A percentile compares a stretch with the other conserved stretches of the same genome.
Conservation (phyloP, 2,888 invertebrate genomes). For the Phaedon cochleariae region DNA sequence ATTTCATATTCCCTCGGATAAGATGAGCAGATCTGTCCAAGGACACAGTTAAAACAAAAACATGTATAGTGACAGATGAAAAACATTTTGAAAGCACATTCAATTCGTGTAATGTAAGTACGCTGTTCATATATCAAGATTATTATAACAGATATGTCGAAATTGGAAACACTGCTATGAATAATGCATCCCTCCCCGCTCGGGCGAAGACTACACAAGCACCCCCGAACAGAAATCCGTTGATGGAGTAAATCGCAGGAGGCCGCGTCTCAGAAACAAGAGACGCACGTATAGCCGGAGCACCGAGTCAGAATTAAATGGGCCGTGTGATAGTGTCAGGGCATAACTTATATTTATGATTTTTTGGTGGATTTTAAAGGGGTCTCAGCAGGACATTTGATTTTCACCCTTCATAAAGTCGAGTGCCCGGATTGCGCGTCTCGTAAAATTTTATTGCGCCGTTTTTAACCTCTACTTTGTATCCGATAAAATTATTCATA, state of each 20-base stretch:
- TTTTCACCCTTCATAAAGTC: slow-evolving; percentile 23
- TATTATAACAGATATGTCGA: slow-evolving; percentile 33
- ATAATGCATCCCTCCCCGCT: slow-evolving; percentile 29
- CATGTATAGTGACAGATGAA: background rate
- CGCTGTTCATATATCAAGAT: slow-evolving; percentile 33
- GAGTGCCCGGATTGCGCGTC: background rate
- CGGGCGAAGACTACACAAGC: slow-evolving; percentile 12
- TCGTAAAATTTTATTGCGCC: slow-evolving; percentile 2
- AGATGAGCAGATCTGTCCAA: too few relatives aligned
- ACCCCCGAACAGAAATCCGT: slow-evolving; percentile 26
- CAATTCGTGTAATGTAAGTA: slow-evolving; percentile 25
- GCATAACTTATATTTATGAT: slow-evolving; percentile 61
- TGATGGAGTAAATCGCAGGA: slow-evolving; percentile 30
- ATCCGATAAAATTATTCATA: slow-evolving; percentile 1
- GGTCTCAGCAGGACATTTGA: slow-evolving; percentile 24
- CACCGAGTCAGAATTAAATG: slow-evolving; percentile 62
- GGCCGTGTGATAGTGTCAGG: slow-evolving; percentile 61
- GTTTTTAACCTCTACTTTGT: slow-evolving; percentile 2
- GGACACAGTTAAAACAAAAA: too few relatives aligned
- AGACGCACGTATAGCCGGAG: slow-evolving; percentile 44
- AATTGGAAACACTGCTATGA: slow-evolving; percentile 33
- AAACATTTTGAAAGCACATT: slow-evolving; percentile 7
- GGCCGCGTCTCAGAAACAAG: slow-evolving; percentile 39
- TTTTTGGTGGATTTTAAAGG: slow-evolving; percentile 43
- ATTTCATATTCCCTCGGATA: too few relatives aligned